phyloP scores from a whole-genome alignment of 2,113 vertebrate genomes.

The Jacana jacana region DNA sequence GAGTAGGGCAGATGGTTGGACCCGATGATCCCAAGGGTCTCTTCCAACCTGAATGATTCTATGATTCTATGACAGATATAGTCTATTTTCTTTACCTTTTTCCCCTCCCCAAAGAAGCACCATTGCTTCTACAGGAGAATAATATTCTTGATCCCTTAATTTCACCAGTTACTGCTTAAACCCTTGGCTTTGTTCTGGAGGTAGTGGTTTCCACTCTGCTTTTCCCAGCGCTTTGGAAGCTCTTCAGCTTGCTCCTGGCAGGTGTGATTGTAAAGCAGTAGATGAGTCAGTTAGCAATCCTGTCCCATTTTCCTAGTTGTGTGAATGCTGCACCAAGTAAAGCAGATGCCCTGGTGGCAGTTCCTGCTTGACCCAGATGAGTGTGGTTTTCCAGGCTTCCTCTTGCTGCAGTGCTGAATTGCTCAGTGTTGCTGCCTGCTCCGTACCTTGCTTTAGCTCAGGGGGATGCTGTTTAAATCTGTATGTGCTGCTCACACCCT shows the following conservation, averaged over 20 bases:
- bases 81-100: neutral
- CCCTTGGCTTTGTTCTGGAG: neutral
- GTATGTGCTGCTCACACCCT: fast-evolving
- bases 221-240: neutral
- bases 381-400: neutral
- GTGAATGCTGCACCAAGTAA: neutral
- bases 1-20: too few relatives aligned
- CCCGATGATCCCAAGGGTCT: too few relatives aligned
- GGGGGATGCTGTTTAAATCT: neutral
- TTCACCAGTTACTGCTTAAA: neutral
- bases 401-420: neutral
- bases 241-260: neutral
- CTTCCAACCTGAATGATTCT: too few relatives aligned
- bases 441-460: neutral
- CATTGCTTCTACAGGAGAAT: neutral
- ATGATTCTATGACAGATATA: neutral
- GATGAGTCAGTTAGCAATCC: neutral
- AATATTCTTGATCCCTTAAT: neutral
- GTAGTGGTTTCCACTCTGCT: neutral
- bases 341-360: neutral
- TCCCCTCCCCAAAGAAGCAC: neutral
- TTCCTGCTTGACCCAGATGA: neutral
- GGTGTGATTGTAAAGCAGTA: neutral
- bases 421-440: neutral
- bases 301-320: neutral